Percentiles rank a stretch among this genome's conserved stretches.
These are phyloP conservation scores for Catharus fuscescens DNA, from an alignment of 2,113 vertebrate species.

Conservation along the genomic window DNA sequence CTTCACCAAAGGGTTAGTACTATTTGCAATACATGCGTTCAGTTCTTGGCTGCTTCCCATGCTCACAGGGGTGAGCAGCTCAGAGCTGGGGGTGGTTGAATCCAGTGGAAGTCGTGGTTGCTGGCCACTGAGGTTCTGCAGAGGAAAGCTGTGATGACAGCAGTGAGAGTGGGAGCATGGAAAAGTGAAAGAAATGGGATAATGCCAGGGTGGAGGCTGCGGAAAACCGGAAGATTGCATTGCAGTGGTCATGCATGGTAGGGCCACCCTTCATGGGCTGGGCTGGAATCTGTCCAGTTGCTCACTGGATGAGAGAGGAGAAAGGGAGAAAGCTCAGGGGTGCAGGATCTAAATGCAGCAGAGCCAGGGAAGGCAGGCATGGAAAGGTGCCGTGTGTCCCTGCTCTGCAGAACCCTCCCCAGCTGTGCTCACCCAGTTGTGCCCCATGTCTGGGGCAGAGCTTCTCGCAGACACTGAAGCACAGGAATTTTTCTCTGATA, in stretches of 20 bases:
- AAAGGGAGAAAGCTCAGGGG: neutral
- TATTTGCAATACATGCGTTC: accelerated
- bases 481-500: neutral
- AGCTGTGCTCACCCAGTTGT: accelerated
- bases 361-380: neutral
- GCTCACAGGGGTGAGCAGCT: neutral
- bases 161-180: neutral
- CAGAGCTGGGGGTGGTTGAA: neutral
- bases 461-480: accelerated
- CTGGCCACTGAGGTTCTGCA: neutral
- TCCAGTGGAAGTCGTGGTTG: neutral
- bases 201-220: neutral
- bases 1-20: neutral
- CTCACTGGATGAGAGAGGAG: neutral
- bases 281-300: neutral
- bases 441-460: accelerated
- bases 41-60: neutral
- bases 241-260: neutral
- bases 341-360: accelerated
- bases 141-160: neutral
- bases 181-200: neutral
- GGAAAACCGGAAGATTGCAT: neutral
- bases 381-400: accelerated
- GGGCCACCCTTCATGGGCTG: neutral
- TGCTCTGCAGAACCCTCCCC: neutral